Evolutionary conservation across 2,113 vertebrate genomes (phyloP), one percentile per base, ranked within the genome.

Genomic region (Phasianus colchicus): DNA sequence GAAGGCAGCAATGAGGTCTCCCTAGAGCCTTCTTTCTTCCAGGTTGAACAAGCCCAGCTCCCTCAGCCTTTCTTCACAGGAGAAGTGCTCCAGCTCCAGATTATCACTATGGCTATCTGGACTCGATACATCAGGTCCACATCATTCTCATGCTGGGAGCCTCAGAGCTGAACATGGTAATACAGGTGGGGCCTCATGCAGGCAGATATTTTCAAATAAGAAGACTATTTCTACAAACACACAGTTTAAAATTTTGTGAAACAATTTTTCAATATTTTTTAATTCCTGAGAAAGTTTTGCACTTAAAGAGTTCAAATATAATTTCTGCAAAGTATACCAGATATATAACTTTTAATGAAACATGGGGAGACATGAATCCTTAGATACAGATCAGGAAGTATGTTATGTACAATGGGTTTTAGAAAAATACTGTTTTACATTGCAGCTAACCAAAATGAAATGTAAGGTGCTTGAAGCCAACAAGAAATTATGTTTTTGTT

Each of bases 361-460:
- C 81, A 5, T 43, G 1, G 5, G 3, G 16, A 36, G 10, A 4
- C 38, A 64, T 19, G 21, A 29, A 50, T 60, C 14, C 6, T 0
- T 0, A 61, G 14, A 69, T 6, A 79, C 5, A 72, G n/a, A 70
- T 69, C 8, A 43, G 10, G 13, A 87, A 5, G 17, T 14, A 63
- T 27, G 9, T 14, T 12, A 52, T 66, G 60, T 71, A 29, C 19
- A 85, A 36, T 6, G 32, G 13, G 32, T 66, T 38, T 32, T 42
- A 76, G 11, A 19, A 13, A 76, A 73, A 96, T 17, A 36, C 3
- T 42, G 40, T 13, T 54, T 47, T 70, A 43, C 18, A 34, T 0
- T 25, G 8, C 89, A 83, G 47, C 2, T 55, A 65, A 18, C 3
- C 21, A 40, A 88, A 86, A 27, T 13, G 8, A 69, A 88, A 69